Conservation (phyloP, 2,888 invertebrate genomes). For the Lagria hirta region DNA sequence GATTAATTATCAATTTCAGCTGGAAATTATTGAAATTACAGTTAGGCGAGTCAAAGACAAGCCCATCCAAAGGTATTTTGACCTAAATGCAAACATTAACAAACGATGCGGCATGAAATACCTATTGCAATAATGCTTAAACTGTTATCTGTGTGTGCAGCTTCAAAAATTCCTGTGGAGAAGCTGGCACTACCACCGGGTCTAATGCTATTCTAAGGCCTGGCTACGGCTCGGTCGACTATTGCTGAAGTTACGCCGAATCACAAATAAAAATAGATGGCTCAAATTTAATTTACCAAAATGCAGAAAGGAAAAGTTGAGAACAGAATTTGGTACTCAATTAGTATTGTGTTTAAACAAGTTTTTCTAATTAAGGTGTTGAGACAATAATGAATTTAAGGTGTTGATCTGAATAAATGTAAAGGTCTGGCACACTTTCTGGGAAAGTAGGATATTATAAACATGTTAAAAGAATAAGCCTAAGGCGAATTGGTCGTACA, state of each 20-base stretch:
- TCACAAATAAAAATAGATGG: constrained; percentile 36
- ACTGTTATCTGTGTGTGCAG: constrained; percentile 21
- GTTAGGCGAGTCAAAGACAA: constrained; percentile 3
- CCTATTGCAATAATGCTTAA: constrained; percentile 17
- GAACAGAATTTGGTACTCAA: too few species aligned
- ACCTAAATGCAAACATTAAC: constrained; percentile 12
- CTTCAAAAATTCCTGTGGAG: constrained; percentile 24
- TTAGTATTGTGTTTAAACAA: too few species aligned
- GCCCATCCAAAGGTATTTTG: constrained; percentile 1
- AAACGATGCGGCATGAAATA: too few species aligned
- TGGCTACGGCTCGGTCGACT: constrained; percentile 34
- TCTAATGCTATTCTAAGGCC: constrained; percentile 44
- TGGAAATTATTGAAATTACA: too few species aligned
- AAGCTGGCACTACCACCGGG: constrained; percentile 37
- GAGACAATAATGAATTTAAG: constrained; percentile 14
- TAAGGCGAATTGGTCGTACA: constrained; percentile 27
- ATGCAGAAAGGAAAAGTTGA: too few species aligned
- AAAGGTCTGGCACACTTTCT: constrained; percentile 41
- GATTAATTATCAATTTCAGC: too few species aligned
- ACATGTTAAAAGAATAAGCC: constrained; percentile 33
- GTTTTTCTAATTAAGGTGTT: too few species aligned
- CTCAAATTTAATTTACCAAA: constrained; percentile 28
- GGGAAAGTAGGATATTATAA: constrained; percentile 43
- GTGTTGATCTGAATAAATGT: constrained; percentile 9
- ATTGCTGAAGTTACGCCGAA: constrained; percentile 32